A percentile compares a stretch with the other conserved stretches of the same genome.
These are phyloP conservation scores for Spizaetus ornatus DNA, from an alignment of 2,113 vertebrate species.

Conservation along the genomic window DNA sequence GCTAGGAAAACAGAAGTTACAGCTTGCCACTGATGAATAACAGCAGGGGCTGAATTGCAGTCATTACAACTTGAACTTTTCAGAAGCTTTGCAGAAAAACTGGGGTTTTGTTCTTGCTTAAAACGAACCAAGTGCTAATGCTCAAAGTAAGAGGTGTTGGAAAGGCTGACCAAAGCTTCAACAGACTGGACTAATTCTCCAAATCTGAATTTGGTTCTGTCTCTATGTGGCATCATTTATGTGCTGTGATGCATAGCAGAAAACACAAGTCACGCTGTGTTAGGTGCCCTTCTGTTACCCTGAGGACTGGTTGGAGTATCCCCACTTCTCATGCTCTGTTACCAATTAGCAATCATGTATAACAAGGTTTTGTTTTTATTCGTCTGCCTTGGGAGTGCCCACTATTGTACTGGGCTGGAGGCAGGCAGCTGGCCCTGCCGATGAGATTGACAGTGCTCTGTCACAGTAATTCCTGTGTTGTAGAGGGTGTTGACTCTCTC, in stretches of 20 bases:
- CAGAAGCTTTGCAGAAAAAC: not conserved
- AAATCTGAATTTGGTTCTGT: not conserved
- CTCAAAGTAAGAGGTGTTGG: not conserved
- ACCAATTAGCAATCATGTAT: fast-evolving
- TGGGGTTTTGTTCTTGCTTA: not conserved
- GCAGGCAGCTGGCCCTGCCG: not conserved
- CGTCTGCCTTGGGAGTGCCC: fast-evolving
- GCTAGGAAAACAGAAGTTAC: not conserved
- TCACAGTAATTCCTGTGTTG: not conserved
- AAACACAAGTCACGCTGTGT: not conserved
- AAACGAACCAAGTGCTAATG: not conserved
- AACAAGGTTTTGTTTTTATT: not conserved
- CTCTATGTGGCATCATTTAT: not conserved
- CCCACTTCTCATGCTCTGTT: not conserved
- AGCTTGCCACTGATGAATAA: not conserved
- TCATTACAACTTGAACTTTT: not conserved
- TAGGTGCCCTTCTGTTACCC: not conserved
- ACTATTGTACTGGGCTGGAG: not conserved
- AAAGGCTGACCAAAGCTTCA: not conserved
- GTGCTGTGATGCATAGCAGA: not conserved
- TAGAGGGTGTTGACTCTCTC: not conserved
- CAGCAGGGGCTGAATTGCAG: not conserved
- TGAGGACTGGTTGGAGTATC: not conserved
- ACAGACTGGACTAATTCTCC: not conserved
- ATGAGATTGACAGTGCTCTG: not conserved